Conservation (phyloP, 2,888 invertebrate species). For the Pterostichus madidus region DNA sequence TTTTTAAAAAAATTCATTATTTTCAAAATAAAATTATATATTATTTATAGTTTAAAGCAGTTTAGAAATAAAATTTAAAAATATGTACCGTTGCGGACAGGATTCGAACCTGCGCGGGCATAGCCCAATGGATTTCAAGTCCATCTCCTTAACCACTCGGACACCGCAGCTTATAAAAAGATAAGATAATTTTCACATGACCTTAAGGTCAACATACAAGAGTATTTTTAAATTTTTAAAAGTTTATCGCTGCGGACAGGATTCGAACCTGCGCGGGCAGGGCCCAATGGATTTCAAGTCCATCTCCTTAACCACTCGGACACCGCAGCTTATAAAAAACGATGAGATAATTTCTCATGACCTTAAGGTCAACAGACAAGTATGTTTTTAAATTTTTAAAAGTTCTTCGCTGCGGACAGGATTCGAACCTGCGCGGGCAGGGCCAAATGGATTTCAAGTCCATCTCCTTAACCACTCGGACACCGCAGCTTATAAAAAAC, state of each 20-base stretch:
- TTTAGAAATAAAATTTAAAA: too few species aligned
- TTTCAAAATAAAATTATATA: too few species aligned
- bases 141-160: constrained; percentile 92
- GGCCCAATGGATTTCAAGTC: constrained; percentile 90
- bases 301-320: constrained; percentile 92
- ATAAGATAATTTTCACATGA: too few species aligned
- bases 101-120: constrained; percentile 86
- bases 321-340: constrained; percentile 81
- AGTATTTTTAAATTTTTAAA: constrained; percentile 33
- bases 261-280: constrained; percentile 91
- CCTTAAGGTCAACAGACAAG: too few species aligned
- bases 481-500: constrained; percentile 76
- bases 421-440: too few species aligned
- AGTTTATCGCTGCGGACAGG: constrained; percentile 86
- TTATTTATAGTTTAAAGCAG: too few species aligned
- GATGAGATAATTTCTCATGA: too few species aligned
- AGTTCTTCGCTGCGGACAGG: too few species aligned
- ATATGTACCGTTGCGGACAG: too few species aligned
- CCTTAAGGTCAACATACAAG: too few species aligned
- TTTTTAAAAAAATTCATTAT: too few species aligned
- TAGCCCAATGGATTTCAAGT: constrained; percentile 90
- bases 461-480: constrained; percentile 92
- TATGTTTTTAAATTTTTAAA: too few species aligned
- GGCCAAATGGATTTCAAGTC: constrained; percentile 80
- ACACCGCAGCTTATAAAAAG: constrained; percentile 81